phyloP scores from a whole-genome alignment of 2,113 vertebrate species.

The Elephas maximus region DNA sequence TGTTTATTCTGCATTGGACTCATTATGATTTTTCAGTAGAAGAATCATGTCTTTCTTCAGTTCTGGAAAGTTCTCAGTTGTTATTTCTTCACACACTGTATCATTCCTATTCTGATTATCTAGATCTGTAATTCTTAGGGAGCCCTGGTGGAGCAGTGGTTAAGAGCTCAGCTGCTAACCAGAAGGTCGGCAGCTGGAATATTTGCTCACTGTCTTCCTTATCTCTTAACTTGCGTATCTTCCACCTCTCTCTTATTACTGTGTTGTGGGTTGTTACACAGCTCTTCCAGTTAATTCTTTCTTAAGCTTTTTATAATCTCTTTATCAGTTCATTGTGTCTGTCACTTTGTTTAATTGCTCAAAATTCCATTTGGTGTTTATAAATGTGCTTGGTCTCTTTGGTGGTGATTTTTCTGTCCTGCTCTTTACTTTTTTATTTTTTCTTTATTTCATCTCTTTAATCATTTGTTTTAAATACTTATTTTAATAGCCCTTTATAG shows the following conservation, averaged over 20 bases:
- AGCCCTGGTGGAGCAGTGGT: no score
- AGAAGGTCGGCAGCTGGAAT: no score
- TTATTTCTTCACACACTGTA: not conserved
- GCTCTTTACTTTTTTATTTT: not conserved
- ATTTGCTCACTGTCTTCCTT: not conserved
- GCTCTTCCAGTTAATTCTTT: not conserved
- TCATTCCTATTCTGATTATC: not conserved
- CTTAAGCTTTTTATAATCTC: conserved; percentile 3
- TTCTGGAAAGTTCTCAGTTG: not conserved
- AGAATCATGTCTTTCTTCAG: not conserved
- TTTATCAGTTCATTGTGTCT: not conserved
- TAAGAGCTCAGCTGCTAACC: no score
- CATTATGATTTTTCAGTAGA: not conserved
- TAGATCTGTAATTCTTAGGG: not conserved
- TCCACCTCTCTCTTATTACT: not conserved
- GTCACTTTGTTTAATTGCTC: not conserved
- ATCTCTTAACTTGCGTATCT: not conserved
- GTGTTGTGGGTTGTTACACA: not conserved
- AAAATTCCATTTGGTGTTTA: not conserved
- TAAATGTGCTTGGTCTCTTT: conserved; percentile 10
- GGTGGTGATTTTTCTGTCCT: not conserved
- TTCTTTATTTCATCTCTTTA: not conserved
- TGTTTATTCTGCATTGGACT: not conserved
- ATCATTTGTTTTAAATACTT: not conserved
- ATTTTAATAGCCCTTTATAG: no score